A percentile compares a stretch with the other conserved stretches of the same genome.
These are phyloP conservation scores for Periophthalmus magnuspinnatus DNA, from an alignment of 2,797 vertebrate species.

Conservation along the genomic window DNA sequence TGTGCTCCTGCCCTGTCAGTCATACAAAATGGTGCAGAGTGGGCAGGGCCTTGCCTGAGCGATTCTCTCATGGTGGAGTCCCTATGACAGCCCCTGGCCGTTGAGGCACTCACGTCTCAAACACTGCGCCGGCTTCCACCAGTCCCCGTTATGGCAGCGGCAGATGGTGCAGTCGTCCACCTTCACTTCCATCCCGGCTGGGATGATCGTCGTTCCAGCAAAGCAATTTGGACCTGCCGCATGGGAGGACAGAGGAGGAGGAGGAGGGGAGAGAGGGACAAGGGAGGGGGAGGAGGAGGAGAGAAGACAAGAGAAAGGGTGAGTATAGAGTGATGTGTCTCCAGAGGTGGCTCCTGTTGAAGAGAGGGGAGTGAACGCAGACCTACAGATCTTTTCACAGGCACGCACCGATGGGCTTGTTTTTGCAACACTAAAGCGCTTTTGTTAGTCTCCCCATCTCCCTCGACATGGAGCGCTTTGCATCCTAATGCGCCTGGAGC, in stretches of 20 bases:
- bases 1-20: constrained; percentile 81
- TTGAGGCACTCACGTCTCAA: constrained; percentile 97
- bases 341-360: constrained; percentile 61
- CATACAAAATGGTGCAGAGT: constrained; percentile 73
- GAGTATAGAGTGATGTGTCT: constrained; percentile 60
- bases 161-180: constrained; percentile 99
- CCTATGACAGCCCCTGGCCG: constrained; percentile 89
- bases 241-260: constrained; percentile 44
- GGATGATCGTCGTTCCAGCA: constrained; percentile 98
- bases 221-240: constrained; percentile 98
- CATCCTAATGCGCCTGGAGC: constrained; percentile 76
- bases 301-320: constrained; percentile 45
- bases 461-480: constrained; percentile 75
- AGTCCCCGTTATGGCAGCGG: constrained; percentile 98
- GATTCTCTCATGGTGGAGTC: constrained; percentile 52
- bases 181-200: constrained; percentile 98
- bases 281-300: constrained; percentile 29
- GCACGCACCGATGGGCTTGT: constrained; percentile 79
- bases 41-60: constrained; percentile 68
- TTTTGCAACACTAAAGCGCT: constrained; percentile 82
- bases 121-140: constrained; percentile 99
- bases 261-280: constrained; percentile 31
- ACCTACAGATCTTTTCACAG: constrained; percentile 79
- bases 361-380: constrained; percentile 69
- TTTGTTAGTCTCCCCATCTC: constrained; percentile 78